Percentiles rank a stretch among this genome's conserved stretches.
Evolutionary conservation across 2,888 invertebrate species (phyloP).

Genomic region (Ochropleura plecta): DNA sequence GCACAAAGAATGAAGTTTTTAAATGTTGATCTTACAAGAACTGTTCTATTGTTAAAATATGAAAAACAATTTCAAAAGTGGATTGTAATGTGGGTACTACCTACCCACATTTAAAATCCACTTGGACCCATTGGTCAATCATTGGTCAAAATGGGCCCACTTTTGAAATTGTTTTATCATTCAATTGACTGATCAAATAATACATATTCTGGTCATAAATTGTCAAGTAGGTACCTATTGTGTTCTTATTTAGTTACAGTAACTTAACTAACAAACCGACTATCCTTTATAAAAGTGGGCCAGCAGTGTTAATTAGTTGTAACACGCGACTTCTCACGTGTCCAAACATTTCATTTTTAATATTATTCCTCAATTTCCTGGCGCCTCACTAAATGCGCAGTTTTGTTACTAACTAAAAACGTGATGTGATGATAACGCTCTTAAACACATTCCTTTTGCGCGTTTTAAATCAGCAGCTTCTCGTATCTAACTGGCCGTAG

Average conservation of each 20-base stretch:
- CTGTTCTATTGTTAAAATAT: constrained; percentile 5
- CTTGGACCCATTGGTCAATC: too few relatives aligned
- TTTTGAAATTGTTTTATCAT: neutral
- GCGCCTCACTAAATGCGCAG: constrained; percentile 57
- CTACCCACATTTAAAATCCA: neutral
- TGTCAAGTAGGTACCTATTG: constrained; percentile 4
- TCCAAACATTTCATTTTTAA: constrained; percentile 54
- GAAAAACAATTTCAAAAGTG: too few relatives aligned
- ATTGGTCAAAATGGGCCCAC: too few relatives aligned
- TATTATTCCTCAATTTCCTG: constrained; percentile 47
- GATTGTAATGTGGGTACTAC: constrained; percentile 23
- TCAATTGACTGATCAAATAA: neutral
- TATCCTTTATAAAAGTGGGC: constrained; percentile 49
- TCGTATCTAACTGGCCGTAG: neutral
- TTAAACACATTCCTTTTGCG: constrained; percentile 4
- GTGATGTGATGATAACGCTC: constrained; percentile 54
- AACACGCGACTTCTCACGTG: constrained; percentile 47
- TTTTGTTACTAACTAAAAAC: constrained; percentile 49
- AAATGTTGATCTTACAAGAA: neutral
- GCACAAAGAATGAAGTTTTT: neutral
- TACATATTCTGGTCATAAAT: constrained; percentile 2
- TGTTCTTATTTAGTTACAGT: neutral
- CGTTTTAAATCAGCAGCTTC: neutral
- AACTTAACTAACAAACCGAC: constrained; percentile 17
- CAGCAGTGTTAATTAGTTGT: constrained; percentile 38